phyloP scores from a whole-genome alignment of 2,888 invertebrate genomes.

The Caenorhabditis auriculariae region DNA sequence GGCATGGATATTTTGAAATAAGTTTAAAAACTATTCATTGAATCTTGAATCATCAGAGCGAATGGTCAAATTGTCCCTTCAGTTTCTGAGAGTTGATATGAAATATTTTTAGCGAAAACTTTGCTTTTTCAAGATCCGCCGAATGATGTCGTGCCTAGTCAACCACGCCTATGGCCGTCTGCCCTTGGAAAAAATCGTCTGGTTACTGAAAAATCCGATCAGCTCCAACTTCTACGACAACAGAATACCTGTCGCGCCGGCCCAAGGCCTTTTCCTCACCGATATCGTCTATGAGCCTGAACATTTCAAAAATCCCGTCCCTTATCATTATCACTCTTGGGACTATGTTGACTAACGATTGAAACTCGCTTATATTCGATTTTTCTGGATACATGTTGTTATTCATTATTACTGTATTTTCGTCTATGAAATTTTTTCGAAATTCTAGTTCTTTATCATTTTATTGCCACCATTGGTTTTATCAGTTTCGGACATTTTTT shows the following conservation, averaged over 20 bases:
- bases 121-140: constrained; percentile 51
- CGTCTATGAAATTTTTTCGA: too few relatives aligned
- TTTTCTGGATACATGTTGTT: too few relatives aligned
- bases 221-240: constrained; percentile 38
- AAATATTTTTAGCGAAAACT: too few relatives aligned
- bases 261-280: constrained; percentile 47
- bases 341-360: too few relatives aligned
- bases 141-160: constrained; percentile 53
- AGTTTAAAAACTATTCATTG: too few relatives aligned
- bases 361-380: too few relatives aligned
- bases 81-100: not conserved
- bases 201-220: constrained; percentile 48
- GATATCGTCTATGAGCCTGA: constrained; percentile 50
- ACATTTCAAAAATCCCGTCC: constrained; percentile 44
- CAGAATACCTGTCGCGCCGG: constrained; percentile 40
- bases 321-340: constrained; percentile 45
- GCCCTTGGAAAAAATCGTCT: constrained; percentile 20
- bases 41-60: not conserved
- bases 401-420: too few relatives aligned
- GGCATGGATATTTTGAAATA: too few relatives aligned
- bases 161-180: constrained; percentile 35
- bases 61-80: not conserved
- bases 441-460: too few relatives aligned
- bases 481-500: too few relatives aligned
- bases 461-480: too few relatives aligned